Percentiles rank a stretch among this genome's conserved stretches.
These are phyloP conservation scores for Bothrops jararaca DNA, from an alignment of 2,113 vertebrate genomes.

Conservation along the genomic window DNA sequence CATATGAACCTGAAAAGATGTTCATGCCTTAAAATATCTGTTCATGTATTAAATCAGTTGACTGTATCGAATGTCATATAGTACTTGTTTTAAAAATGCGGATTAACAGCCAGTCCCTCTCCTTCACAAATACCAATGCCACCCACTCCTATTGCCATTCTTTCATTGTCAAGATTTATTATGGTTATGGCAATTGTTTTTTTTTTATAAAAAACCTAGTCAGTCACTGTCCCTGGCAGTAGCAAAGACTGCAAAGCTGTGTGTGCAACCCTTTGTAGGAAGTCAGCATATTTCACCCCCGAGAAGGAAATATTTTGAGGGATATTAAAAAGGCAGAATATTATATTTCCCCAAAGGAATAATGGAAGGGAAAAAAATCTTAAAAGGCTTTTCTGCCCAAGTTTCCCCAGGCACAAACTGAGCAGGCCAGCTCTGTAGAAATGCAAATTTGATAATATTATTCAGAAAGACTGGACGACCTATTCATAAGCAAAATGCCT, in stretches of 20 bases:
- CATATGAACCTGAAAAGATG: background rate
- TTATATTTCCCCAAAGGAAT: too few species aligned
- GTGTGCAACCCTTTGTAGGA: background rate
- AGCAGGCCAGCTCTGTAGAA: too few species aligned
- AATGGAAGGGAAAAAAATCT: too few species aligned
- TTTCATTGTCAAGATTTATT: background rate
- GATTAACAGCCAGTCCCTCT: background rate
- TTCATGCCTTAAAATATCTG: background rate
- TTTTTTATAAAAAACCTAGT: background rate
- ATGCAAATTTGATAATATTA: too few species aligned
- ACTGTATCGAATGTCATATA: background rate
- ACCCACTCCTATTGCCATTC: background rate
- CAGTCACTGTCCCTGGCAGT: background rate
- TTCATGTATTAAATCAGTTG: background rate
- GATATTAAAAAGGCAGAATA: too few species aligned
- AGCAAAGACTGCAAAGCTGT: background rate
- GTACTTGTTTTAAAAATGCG: background rate
- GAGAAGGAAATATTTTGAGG: too few species aligned
- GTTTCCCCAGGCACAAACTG: too few species aligned
- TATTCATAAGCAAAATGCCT: too few species aligned
- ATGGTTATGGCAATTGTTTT: background rate
- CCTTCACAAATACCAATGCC: background rate
- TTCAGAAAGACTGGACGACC: too few species aligned
- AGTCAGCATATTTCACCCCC: too few species aligned
- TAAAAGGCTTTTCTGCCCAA: too few species aligned